phyloP scores from a whole-genome alignment of 2,797 vertebrate genomes.

The Eospalax fontanierii region DNA sequence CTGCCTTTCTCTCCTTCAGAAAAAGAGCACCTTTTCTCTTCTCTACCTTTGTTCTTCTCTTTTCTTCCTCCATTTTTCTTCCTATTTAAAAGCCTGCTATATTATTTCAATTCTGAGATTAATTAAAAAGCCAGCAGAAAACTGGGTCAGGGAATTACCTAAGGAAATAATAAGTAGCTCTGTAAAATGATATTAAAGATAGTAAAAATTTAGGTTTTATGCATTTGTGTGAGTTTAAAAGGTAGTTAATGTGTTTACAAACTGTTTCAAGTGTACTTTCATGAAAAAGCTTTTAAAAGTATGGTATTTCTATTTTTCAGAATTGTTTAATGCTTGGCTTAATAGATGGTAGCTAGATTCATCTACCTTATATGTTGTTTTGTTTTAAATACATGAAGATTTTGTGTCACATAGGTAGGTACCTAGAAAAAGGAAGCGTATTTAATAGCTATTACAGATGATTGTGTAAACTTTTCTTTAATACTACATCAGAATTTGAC shows the following conservation, averaged over 20 bases:
- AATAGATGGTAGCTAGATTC: neutral
- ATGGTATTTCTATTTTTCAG: conserved; percentile 6
- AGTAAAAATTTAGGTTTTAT: conserved; percentile 20
- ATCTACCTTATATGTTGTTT: neutral
- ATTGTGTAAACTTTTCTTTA: conserved; percentile 30
- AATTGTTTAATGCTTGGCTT: conserved; percentile 36
- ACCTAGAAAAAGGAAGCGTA: conserved; percentile 56
- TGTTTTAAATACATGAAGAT: conserved; percentile 45
- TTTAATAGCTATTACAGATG: conserved; percentile 7
- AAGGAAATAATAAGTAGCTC: neutral
- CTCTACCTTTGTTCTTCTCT: too few relatives aligned
- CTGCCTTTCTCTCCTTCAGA: too few relatives aligned
- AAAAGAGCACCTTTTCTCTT: too few relatives aligned
- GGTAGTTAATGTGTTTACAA: neutral
- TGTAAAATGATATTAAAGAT: conserved; percentile 23
- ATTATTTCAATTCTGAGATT: conserved; percentile 39
- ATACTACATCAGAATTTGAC: neutral
- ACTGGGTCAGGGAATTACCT: neutral
- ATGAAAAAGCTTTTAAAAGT: neutral
- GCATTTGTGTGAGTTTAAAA: conserved; percentile 40
- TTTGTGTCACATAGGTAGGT: neutral
- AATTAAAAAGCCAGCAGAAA: conserved; percentile 39
- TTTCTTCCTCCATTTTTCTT: neutral
- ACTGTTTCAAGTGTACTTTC: conserved; percentile 21
- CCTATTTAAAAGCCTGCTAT: neutral